Evolutionary conservation across 2,113 vertebrate genomes (phyloP).

Genomic region (Manacus vitellinus): DNA sequence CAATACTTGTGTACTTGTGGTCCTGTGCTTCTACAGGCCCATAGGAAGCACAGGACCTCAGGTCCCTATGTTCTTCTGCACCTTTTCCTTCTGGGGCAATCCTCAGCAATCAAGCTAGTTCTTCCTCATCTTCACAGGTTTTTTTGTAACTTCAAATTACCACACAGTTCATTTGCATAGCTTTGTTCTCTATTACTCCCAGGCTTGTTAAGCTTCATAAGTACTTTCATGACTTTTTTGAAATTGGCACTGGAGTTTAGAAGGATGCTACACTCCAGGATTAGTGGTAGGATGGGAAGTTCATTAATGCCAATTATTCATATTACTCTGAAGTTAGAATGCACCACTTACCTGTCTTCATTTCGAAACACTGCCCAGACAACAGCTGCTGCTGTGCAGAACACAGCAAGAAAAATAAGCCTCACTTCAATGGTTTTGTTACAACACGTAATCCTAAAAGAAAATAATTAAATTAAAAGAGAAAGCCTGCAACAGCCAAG

Average conservation of each 20-base stretch:
- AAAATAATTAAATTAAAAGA: background rate
- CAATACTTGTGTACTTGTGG: background rate
- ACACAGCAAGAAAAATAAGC: constrained; percentile 82
- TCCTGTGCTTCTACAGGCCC: background rate
- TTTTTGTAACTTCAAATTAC: constrained; percentile 11
- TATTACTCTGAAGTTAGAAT: background rate
- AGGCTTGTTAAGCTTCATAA: background rate
- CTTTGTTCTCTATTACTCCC: constrained; percentile 52
- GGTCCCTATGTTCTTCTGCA: background rate
- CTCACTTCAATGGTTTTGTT: constrained; percentile 81
- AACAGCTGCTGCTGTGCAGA: constrained; percentile 82
- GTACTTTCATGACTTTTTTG: background rate
- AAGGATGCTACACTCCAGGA: background rate
- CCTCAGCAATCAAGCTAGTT: background rate
- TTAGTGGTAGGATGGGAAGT: background rate
- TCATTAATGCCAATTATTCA: background rate
- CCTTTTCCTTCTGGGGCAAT: background rate
- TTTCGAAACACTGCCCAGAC: constrained; percentile 93
- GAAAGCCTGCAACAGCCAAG: background rate
- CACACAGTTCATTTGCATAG: constrained; percentile 21
- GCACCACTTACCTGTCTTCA: constrained; percentile 86
- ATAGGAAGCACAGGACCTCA: background rate
- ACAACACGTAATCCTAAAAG: constrained; percentile 77
- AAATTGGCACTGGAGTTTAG: background rate
- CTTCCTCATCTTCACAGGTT: background rate